Conservation (phyloP, 2,888 invertebrate species). For the Eupithecia abbreviata region DNA sequence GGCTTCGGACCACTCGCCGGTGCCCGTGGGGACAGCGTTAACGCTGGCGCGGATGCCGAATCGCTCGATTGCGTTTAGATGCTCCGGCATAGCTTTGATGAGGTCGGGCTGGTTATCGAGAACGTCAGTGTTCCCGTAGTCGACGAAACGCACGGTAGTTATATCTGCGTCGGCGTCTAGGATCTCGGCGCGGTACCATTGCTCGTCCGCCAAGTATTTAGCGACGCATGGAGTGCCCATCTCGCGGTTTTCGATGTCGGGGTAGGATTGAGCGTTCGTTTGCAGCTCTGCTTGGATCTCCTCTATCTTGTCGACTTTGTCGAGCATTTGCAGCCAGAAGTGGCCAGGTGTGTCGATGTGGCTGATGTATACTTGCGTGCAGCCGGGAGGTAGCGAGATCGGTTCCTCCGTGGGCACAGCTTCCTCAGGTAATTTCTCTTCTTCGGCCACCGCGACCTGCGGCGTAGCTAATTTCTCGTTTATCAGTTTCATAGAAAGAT, state of each 20-base stretch:
- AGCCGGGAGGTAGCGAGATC: conserved; percentile 65
- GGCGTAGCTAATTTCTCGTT: conserved; percentile 73
- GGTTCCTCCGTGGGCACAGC: conserved; percentile 57
- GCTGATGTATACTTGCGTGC: conserved; percentile 83
- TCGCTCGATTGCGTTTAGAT: conserved; percentile 81
- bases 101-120: conserved; percentile 85
- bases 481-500: conserved; percentile 77
- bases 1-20: conserved; percentile 86
- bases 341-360: conserved; percentile 90
- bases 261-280: conserved; percentile 78
- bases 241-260: conserved; percentile 82
- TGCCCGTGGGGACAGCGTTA: conserved; percentile 86
- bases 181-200: conserved; percentile 96
- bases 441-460: conserved; percentile 52
- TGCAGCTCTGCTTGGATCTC: conserved; percentile 87
- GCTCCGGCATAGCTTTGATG: conserved; percentile 85
- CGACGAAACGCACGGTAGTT: conserved; percentile 90
- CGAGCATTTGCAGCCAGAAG: conserved; percentile 88
- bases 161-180: conserved; percentile 90
- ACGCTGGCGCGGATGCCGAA: conserved; percentile 87
- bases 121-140: conserved; percentile 91
- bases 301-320: conserved; percentile 82
- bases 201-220: conserved; percentile 91
- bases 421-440: conserved; percentile 45
- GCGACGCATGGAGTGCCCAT: conserved; percentile 88